Conservation (phyloP, 2,888 invertebrate species). For the Lepidocyrtoides sp. region DNA sequence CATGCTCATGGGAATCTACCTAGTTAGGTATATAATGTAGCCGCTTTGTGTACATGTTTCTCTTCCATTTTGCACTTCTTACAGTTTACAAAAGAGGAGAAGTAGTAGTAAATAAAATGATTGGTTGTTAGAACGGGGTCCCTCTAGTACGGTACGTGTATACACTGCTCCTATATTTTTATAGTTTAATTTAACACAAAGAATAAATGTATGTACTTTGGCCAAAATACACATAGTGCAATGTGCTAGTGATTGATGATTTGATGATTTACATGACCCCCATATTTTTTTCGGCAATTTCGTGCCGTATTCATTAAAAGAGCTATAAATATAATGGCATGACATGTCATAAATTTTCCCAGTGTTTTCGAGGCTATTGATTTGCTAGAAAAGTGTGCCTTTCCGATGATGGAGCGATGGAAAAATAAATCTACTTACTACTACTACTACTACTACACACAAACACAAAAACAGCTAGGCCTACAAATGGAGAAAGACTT, state of each 20-base stretch:
- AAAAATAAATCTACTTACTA: not conserved
- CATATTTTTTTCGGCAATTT: slow-evolving; percentile 58
- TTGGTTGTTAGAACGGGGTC: not conserved
- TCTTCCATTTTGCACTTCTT: slow-evolving; percentile 13
- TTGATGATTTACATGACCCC: slow-evolving; percentile 78
- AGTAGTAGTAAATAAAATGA: slow-evolving; percentile 14
- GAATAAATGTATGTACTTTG: no score
- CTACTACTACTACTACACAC: no score
- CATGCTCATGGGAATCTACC: no score
- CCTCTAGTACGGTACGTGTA: no score
- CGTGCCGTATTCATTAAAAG: slow-evolving; percentile 70
- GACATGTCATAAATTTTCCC: slow-evolving; percentile 63
- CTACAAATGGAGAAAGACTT: slow-evolving; percentile 24
- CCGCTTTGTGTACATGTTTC: no score
- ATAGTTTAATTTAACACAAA: no score
- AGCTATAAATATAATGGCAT: slow-evolving; percentile 59
- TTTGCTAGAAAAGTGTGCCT: slow-evolving; percentile 57
- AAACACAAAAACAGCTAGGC: no score
- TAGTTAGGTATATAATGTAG: no score
- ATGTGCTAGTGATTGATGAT: slow-evolving; percentile 70
- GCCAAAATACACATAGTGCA: not conserved
- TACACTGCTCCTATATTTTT: no score
- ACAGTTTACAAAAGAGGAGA: not conserved
- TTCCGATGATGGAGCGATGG: slow-evolving; percentile 1
- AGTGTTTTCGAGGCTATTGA: slow-evolving; percentile 46